Conservation (phyloP, 1,140 invertebrate species). For the Grapholita molesta region DNA sequence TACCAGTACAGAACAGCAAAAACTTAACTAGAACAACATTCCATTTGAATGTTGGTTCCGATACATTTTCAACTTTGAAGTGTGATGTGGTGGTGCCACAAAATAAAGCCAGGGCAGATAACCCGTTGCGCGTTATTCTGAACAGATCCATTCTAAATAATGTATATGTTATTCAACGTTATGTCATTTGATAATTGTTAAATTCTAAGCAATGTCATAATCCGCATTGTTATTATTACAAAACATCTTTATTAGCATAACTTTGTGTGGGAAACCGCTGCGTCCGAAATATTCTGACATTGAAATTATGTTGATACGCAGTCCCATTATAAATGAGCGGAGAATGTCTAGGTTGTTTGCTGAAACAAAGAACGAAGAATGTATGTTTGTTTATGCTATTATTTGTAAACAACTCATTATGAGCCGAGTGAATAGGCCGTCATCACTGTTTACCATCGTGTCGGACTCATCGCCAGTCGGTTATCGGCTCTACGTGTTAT, state of each 20-base stretch:
- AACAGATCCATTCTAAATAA: too few species aligned
- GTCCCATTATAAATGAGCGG: neutral
- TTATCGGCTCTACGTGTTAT: slow-evolving; percentile 4
- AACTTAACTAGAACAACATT: slow-evolving; percentile 6
- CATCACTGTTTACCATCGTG: slow-evolving; percentile 33
- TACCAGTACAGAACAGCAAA: neutral
- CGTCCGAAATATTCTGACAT: slow-evolving; percentile 12
- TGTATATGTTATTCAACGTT: neutral
- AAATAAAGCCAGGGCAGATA: neutral
- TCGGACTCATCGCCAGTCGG: slow-evolving; percentile 17
- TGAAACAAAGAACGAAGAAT: slow-evolving; percentile 39
- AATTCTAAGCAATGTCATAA: slow-evolving; percentile 7
- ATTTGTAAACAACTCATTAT: slow-evolving; percentile 55
- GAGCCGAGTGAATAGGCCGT: slow-evolving; percentile 35
- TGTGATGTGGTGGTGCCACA: neutral
- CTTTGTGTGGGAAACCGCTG: slow-evolving; percentile 8
- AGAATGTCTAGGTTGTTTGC: slow-evolving; percentile 8
- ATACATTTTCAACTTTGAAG: neutral
- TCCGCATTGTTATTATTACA: slow-evolving; percentile 4
- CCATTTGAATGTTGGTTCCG: neutral
- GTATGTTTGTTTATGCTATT: slow-evolving; percentile 41
- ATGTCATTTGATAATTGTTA: neutral
- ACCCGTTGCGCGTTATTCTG: too few species aligned
- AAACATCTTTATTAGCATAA: slow-evolving; percentile 5
- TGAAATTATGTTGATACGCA: neutral